Conservation (phyloP, 1,140 invertebrate species). For the Hetaerina americana region DNA sequence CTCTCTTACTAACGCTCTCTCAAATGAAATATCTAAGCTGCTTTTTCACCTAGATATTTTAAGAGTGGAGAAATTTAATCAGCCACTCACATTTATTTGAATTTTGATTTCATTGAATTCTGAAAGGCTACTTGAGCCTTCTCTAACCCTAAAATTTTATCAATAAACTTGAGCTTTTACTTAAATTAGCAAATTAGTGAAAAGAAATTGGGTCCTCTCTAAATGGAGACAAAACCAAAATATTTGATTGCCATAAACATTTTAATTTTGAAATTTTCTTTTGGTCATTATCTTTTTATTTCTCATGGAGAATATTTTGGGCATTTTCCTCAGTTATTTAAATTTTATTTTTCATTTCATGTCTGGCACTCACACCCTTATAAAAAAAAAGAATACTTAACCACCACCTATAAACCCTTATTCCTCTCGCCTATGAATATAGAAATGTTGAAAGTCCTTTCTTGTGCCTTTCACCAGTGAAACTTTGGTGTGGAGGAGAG, state of each 20-base stretch:
- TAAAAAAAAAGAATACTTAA: neutral
- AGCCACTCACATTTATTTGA: no score
- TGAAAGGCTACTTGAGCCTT: no score
- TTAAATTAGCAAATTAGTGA: neutral
- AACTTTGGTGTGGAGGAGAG: neutral
- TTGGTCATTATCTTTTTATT: neutral
- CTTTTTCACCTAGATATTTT: neutral
- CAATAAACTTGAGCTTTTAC: no score
- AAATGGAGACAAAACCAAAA: no score
- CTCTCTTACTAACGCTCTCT: neutral
- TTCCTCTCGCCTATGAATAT: neutral
- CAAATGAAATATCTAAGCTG: neutral
- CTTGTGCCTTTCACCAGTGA: neutral
- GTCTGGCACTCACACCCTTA: neutral
- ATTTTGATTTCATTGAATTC: neutral
- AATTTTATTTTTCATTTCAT: neutral
- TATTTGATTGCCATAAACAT: no score
- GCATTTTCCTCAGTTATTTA: neutral
- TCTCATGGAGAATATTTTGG: neutral
- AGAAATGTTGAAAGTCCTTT: neutral
- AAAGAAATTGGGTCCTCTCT: no score
- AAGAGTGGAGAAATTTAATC: no score
- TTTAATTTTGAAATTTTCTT: no score
- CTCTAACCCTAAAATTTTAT: no score
- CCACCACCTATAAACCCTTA: neutral